Base-by-base conservation (phyloP, 1,140 invertebrate species). In the Kradibia gibbosae region DNA sequence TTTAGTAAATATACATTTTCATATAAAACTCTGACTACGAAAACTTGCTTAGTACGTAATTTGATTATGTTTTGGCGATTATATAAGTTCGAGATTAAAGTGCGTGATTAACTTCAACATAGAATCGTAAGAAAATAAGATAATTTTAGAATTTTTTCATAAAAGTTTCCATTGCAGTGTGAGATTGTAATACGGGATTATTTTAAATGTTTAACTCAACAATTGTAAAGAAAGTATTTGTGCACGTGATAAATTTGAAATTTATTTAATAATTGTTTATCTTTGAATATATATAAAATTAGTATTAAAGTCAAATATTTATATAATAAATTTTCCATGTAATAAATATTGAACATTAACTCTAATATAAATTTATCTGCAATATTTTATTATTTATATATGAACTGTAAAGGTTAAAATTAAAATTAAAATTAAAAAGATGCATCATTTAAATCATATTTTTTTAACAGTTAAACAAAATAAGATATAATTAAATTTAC, bases 71-170 rank as follows among this genome's bases (percentile, higher is more conserved):
- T 45, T 48, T 67, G 22, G 73, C 73, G 62, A 80, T 80, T 80
- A 65, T 80, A 74, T 57, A 57, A 80, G 42, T 74, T 74, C 31
- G 28, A 72, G 72, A 48, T 76, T 67, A 75, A 65, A 65, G 11
- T 50, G n/a, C 34, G 53, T 34, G 60, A 81, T 81, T 81, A 55
- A 73, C 45, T 1, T 25, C n/a, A 28, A 34, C 31, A 39, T 22
- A 42, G n/a, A 39, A 53, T 50, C 39, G 42, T 50, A 48, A 74
- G 36, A 39, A 48, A 57, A 5, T 39, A 22, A n/a, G 36, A 79
- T 79, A 57, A 72, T 50, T n/a, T 45, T 25, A 50, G 22, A 55
- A 79, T 71, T 80, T 39, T 62, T 74, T 62, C n/a, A 57, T 65
- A 48, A 53, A 73, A 45, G 45, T 36, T n/a, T n/a, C 20, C 55